Evolutionary conservation across 2,113 vertebrate species (phyloP), one percentile per base, ranked within the genome.

Genomic region (Menidia beryllina): DNA sequence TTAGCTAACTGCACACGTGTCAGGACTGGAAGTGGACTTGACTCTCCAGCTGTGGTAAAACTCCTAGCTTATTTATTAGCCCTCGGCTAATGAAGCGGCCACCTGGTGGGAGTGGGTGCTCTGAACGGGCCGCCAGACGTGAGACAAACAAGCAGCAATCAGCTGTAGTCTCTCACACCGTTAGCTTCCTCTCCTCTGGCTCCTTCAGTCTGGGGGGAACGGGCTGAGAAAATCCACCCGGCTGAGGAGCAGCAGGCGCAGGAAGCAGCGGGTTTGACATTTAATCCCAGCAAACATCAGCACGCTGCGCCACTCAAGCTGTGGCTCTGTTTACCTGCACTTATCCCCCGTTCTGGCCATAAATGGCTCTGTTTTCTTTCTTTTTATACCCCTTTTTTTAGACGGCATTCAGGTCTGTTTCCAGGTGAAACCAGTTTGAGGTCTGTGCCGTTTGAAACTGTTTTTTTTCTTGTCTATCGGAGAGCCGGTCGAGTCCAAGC

Each of bases 241-340:
- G 63, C 19, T 20, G 20, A 45, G 26, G 58, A 52, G 68, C 79
- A 50, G 72, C 69, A 75, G 77, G 43, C 62, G 21, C 60, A 54
- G 0, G 30, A 72, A 68, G 81, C 75, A 53, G 72, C 72, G 63
- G 80, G 63, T 61, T 36, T 89, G 85, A 79, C 73, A 86, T 89
- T 84, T 81, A 73, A 64, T 58, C 66, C 61, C 57, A 58, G 19
- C 69, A 54, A 65, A 53, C 54, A 58, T 57, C 80, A 87, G 78
- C 66, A 61, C 75, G 85, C 15, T 19, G 65, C 7, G 23, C 27
- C 64, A 61, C 41, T 82, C 79, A 58, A 56, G 60, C 76, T 77
- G 76, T 7, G 68, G 13, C 27, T 17, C 6, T 34, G 7, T 84
- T 84, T 77, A 51, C 52, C 60, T 50, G 23, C 1, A 17, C 21